Evolutionary conservation across 2,888 invertebrate genomes (phyloP).

Genomic region (Megaustenia siamemsis): DNA sequence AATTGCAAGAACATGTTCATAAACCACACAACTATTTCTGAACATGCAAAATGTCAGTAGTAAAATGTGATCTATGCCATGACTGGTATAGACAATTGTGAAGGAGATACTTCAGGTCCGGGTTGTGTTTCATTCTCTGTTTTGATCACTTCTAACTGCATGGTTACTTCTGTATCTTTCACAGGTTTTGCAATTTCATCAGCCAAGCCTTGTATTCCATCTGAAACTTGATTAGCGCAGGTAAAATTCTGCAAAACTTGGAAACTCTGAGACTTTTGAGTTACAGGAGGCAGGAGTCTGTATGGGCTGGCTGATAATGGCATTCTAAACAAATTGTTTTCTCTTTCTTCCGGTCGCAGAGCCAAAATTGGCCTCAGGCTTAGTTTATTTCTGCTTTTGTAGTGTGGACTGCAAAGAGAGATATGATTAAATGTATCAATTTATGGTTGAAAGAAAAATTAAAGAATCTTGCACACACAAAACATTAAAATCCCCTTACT

Average conservation of each 20-base stretch:
- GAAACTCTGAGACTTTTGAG: background rate
- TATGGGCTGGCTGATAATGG: conserved; percentile 61
- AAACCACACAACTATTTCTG: background rate
- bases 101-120: background rate
- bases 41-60: background rate
- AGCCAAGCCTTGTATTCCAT: background rate
- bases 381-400: conserved; percentile 67
- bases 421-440: too few species aligned
- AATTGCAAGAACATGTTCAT: background rate
- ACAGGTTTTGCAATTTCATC: background rate
- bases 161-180: background rate
- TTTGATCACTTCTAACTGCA: too few species aligned
- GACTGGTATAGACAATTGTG: background rate
- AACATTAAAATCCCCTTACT: too few species aligned
- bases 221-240: background rate
- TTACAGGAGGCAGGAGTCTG: conserved; percentile 49
- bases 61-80: background rate
- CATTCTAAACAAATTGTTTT: conserved; percentile 72
- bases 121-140: background rate
- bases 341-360: conserved; percentile 68
- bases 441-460: too few species aligned
- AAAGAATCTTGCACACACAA: too few species aligned
- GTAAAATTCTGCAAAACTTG: background rate
- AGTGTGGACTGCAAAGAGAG: conserved; percentile 72
- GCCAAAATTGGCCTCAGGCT: conserved; percentile 67